These are phyloP conservation scores for Esox niger DNA, from an alignment of 2,113 vertebrate species.

Conservation along the genomic window DNA sequence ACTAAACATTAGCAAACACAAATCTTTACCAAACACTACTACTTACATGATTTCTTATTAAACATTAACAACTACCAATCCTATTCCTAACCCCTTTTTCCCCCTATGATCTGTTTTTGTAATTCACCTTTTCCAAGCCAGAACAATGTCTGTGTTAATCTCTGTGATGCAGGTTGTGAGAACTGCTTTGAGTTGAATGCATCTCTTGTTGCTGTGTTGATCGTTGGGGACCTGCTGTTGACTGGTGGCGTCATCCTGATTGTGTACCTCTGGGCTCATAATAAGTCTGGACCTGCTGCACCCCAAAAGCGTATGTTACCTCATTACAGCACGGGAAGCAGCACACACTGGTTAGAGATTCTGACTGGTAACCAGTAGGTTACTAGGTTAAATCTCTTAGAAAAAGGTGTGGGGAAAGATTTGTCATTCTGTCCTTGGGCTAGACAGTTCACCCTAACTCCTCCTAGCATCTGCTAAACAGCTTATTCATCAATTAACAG, in stretches of 20 bases:
- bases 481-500: not conserved
- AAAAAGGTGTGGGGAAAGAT: too few relatives aligned
- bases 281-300: conserved; percentile 11
- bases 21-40: too few relatives aligned
- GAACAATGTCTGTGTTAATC: not conserved
- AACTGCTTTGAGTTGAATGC: conserved; percentile 58
- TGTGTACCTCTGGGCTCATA: conserved; percentile 47
- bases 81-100: not conserved
- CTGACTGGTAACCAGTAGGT: too few relatives aligned
- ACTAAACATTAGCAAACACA: too few relatives aligned
- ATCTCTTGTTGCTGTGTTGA: fast-evolving
- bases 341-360: too few relatives aligned
- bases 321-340: too few relatives aligned
- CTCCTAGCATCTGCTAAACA: too few relatives aligned
- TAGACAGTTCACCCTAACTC: too few relatives aligned
- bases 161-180: conserved; percentile 49
- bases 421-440: too few relatives aligned
- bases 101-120: not conserved
- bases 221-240: conserved; percentile 27
- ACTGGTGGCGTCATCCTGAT: conserved; percentile 42
- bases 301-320: conserved; percentile 15
- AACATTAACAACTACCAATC: too few relatives aligned
- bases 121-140: not conserved
- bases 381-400: too few relatives aligned
- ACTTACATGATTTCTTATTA: too few relatives aligned